Evolutionary conservation across 2,888 invertebrate species (phyloP).

Genomic region (Cotesia congregata): DNA sequence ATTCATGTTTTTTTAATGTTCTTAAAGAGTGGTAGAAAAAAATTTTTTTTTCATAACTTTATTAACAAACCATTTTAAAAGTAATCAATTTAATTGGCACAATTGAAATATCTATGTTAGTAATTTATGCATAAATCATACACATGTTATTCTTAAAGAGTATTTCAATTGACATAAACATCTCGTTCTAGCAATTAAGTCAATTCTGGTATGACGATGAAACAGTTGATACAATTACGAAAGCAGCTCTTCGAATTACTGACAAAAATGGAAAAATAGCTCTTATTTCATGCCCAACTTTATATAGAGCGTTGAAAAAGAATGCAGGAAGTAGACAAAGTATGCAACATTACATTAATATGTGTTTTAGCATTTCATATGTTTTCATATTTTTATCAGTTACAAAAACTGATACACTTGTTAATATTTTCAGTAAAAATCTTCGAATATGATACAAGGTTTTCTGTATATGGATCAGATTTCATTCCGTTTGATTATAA

Average conservation of each 20-base stretch:
- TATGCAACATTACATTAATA: conserved; percentile 53
- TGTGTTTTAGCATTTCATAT: conserved; percentile 48
- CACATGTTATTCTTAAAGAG: too few relatives aligned
- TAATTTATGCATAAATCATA: neutral
- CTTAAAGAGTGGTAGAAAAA: too few relatives aligned
- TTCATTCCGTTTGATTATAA: conserved; percentile 93
- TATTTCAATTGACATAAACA: neutral
- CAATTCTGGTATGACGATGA: conserved; percentile 96
- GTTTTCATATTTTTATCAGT: neutral
- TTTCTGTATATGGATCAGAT: conserved; percentile 82
- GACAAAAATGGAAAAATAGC: conserved; percentile 78
- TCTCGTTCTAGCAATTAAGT: conserved; percentile 86
- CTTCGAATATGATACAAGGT: conserved; percentile 89
- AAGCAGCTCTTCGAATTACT: conserved; percentile 75
- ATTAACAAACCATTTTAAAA: too few relatives aligned
- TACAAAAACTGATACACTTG: conserved; percentile 38
- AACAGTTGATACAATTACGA: conserved; percentile 82
- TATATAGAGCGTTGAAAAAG: conserved; percentile 79
- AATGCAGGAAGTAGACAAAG: conserved; percentile 71
- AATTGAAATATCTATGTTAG: too few relatives aligned
- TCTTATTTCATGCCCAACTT: conserved; percentile 89
- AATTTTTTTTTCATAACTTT: too few relatives aligned
- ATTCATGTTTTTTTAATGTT: too few relatives aligned
- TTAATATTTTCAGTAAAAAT: conserved; percentile 74
- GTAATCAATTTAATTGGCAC: too few relatives aligned